Base-by-base conservation (phyloP, 2,797 vertebrate species). In the Esox lucius region DNA sequence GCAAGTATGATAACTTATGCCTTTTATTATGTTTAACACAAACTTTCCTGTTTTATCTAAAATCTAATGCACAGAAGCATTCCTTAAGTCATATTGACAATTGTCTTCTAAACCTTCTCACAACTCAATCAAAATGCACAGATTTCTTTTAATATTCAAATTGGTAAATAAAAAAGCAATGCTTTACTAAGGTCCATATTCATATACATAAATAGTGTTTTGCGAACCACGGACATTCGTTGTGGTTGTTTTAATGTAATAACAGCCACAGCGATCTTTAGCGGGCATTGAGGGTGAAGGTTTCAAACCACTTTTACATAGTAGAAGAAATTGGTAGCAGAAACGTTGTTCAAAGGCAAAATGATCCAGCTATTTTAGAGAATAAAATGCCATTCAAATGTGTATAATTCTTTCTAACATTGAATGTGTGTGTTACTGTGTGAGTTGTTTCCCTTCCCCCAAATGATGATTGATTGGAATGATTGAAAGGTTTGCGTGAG, bases 1-100 rank as follows among this genome's bases (percentile, higher is more conserved):
- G 46, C 9, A 42, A 28, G 4, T 56, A 31, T 16, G 39, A 72
- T 39, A 59, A 24, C 53, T 42, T 51, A 69, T 35, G 26, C 67
- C 59, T 5, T 77, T 71, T 73, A 61, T 48, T 61, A 61, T 75
- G 65, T 79, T 77, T 77, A 26, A 77, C 72, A 56, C 59, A 79
- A 48, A 67, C 68, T 53, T 85, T 88, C 64, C 78, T 83, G 83
- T 91, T 90, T 88, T 80, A 78, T 77, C 83, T 73, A 82, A 81
- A 86, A 78, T 77, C 69, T 80, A 84, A 88, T 84, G 83, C 85
- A 89, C 85, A 91, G 80, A 92, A 90, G 86, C 93, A 94, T 95
- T 95, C 93, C 94, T 91, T 77, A 75, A 81, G 87, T 87, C 84
- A 84, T 87, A 70, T 76, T 81, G 85, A 93, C 84, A 85, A 77